phyloP scores from a whole-genome alignment of 2,888 invertebrate species.

The Nomada lathburiana region DNA sequence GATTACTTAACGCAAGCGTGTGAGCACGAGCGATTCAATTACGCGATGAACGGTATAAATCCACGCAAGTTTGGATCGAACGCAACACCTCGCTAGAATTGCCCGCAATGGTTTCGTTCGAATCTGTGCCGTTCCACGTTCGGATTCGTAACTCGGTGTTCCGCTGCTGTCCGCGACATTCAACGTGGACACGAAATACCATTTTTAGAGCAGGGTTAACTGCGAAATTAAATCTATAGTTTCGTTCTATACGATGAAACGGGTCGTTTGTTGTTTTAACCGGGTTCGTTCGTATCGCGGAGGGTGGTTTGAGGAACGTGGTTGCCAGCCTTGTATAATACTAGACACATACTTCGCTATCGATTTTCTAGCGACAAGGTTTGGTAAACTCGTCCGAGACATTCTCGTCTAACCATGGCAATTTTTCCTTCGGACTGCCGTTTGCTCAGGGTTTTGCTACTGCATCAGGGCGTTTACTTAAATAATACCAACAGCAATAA shows the following conservation, averaged over 20 bases:
- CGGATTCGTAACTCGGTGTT: too few species aligned
- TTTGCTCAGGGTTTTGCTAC: too few species aligned
- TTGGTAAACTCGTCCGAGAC: constrained; percentile 16
- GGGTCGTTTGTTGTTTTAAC: not conserved
- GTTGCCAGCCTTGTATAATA: constrained; percentile 73
- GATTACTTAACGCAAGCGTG: constrained; percentile 47
- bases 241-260: too few species aligned
- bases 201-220: constrained; percentile 23
- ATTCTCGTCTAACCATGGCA: constrained; percentile 8
- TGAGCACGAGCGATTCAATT: constrained; percentile 64
- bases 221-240: too few species aligned
- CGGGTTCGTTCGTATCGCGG: not conserved
- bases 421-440: not conserved
- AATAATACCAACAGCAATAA: too few species aligned
- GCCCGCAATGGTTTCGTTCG: too few species aligned
- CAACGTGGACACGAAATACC: constrained; percentile 48
- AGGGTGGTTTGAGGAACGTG: not conserved
- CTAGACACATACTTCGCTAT: constrained; percentile 78
- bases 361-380: constrained; percentile 74
- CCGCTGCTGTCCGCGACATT: constrained; percentile 10
- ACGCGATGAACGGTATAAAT: constrained; percentile 43
- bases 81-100: not conserved
- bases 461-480: not conserved
- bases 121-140: not conserved
- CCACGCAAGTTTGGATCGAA: constrained; percentile 18